Percentiles rank a stretch among this genome's conserved stretches.
Evolutionary conservation across 2,113 vertebrate species (phyloP).

Genomic region (Gymnarchus niloticus): DNA sequence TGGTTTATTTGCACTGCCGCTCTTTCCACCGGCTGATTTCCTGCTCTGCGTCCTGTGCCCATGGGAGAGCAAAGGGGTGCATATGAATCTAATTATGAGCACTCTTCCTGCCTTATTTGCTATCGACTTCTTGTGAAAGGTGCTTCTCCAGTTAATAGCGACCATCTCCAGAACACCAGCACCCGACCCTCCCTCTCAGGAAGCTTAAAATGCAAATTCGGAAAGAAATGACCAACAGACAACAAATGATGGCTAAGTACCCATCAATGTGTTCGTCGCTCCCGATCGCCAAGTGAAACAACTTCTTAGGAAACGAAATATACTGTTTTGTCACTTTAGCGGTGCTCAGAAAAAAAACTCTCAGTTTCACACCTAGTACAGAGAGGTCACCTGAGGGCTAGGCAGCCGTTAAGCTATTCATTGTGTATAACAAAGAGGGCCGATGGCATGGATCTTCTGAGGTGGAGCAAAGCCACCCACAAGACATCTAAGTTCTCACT

Average conservation of each 20-base stretch:
- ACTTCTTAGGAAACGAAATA: background rate
- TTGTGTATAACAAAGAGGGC: no score
- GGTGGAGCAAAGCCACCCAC: no score
- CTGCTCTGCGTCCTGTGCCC: conserved; percentile 64
- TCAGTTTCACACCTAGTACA: background rate
- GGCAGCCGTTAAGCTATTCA: no score
- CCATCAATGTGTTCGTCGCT: background rate
- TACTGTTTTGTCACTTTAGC: background rate
- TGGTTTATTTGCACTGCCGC: conserved; percentile 63
- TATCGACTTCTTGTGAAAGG: conserved; percentile 70
- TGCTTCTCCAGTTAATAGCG: conserved; percentile 61
- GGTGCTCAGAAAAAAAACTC: no score
- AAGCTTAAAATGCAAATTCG: conserved; percentile 2
- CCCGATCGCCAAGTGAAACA: background rate
- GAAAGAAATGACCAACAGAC: conserved; percentile 4
- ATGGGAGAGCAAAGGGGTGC: conserved; percentile 60
- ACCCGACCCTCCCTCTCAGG: conserved; percentile 42
- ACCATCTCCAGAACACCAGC: conserved; percentile 58
- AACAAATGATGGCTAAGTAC: no score
- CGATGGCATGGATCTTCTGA: no score
- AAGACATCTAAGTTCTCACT: background rate
- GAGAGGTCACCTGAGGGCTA: no score
- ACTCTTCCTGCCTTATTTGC: conserved; percentile 60
- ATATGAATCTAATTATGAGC: conserved; percentile 70
- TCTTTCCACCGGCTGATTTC: conserved; percentile 63